These are phyloP conservation scores for Pseudomyrmex pallidus DNA, from an alignment of 1,140 invertebrate species.

Conservation along the genomic window DNA sequence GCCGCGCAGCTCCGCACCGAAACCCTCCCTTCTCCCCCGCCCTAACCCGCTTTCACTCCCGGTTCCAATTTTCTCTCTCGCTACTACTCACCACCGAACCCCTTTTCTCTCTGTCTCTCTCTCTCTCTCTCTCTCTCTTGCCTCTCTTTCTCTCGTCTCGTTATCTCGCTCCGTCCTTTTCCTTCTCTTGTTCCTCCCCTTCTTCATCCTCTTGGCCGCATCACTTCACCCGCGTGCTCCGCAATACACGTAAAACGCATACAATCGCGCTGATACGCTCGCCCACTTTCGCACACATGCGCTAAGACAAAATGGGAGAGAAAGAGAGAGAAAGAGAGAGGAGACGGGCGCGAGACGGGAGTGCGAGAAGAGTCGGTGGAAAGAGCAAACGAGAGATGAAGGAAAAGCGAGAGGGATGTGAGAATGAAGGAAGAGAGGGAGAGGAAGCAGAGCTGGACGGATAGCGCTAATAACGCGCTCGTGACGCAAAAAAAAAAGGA, in stretches of 20 bases:
- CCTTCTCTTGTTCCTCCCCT: conserved; percentile 25
- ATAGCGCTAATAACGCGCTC: conserved; percentile 79
- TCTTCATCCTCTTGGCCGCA: conserved; percentile 5
- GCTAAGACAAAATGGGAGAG: conserved; percentile 58
- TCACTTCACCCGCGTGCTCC: conserved; percentile 45
- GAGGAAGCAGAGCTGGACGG: conserved; percentile 67
- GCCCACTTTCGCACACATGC: conserved; percentile 49
- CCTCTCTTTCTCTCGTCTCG: conserved; percentile 29
- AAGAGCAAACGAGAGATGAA: conserved; percentile 45
- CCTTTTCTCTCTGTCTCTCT: conserved; percentile 33
- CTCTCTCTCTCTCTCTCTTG: conserved; percentile 19
- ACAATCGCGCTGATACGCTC: conserved; percentile 50
- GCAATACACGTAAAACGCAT: conserved; percentile 61
- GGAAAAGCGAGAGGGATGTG: conserved; percentile 25
- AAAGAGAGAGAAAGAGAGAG: background rate
- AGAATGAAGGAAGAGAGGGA: conserved; percentile 13
- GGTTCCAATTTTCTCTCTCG: conserved; percentile 58
- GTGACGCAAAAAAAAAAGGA: conserved; percentile 76
- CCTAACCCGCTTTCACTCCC: conserved; percentile 17
- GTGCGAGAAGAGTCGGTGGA: conserved; percentile 14
- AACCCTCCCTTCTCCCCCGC: conserved; percentile 38
- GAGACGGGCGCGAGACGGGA: conserved; percentile 1
- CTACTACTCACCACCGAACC: conserved; percentile 32
- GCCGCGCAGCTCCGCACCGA: conserved; percentile 38
- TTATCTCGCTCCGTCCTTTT: conserved; percentile 16